phyloP scores from a whole-genome alignment of 2,797 vertebrate genomes.

The Amblyraja radiata region DNA sequence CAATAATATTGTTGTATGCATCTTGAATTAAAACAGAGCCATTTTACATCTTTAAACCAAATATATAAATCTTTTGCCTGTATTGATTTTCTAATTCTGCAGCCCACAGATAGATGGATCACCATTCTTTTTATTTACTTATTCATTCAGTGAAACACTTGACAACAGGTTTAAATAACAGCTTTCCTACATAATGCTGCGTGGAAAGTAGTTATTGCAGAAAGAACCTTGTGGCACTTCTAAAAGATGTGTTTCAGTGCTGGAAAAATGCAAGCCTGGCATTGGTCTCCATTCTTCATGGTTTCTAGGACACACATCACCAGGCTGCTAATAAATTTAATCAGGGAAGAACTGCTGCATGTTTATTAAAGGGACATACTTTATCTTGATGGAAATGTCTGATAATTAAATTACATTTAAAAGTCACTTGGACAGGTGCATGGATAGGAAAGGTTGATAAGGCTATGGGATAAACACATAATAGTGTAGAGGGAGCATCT shows the following conservation, averaged over 20 bases:
- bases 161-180: not conserved
- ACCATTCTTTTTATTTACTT: not conserved
- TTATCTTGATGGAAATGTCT: not conserved
- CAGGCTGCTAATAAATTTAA: not conserved
- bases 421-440: too few relatives aligned
- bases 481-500: too few relatives aligned
- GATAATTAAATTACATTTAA: too few relatives aligned
- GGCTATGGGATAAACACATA: too few relatives aligned
- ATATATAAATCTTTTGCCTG: not conserved
- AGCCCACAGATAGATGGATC: not conserved
- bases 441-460: too few relatives aligned
- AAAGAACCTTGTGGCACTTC: not conserved
- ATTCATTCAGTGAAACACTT: not conserved
- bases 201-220: not conserved
- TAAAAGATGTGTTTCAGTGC: not conserved
- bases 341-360: not conserved
- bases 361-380: not conserved
- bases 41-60: not conserved
- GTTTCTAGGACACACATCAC: not conserved
- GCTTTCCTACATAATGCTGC: not conserved
- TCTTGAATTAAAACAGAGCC: not conserved
- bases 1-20: not conserved
- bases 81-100: not conserved
- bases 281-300: not conserved
- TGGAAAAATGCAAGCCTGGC: not conserved